A percentile compares a stretch with the other conserved stretches of the same genome.
These are phyloP conservation scores for Pteromalus puparum DNA, from an alignment of 1,140 invertebrate species.

Conservation along the genomic window DNA sequence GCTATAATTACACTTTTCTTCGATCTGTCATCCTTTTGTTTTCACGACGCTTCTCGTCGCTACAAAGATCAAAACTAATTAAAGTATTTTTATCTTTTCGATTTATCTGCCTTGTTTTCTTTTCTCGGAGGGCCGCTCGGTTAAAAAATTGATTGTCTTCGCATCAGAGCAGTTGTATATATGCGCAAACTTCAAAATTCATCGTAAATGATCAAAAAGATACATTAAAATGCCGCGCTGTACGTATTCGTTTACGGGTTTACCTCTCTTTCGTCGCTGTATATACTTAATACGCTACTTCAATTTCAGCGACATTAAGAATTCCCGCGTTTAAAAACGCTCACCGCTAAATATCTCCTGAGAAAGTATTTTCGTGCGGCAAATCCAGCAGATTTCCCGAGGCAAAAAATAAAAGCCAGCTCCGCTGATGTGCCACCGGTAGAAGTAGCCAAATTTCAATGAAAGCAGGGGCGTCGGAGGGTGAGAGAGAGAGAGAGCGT, in stretches of 20 bases:
- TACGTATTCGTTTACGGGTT: too few species aligned
- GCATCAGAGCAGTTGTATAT: not conserved
- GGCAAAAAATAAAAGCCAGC: slow-evolving; percentile 35
- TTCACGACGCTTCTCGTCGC: not conserved
- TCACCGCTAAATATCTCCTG: not conserved
- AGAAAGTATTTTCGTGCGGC: not conserved
- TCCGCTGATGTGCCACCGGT: not conserved
- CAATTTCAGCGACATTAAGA: not conserved
- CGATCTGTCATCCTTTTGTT: not conserved
- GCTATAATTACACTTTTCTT: slow-evolving; percentile 6
- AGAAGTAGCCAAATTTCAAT: slow-evolving; percentile 50
- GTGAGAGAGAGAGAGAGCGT: not conserved
- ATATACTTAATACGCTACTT: too few species aligned
- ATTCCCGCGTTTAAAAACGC: not conserved
- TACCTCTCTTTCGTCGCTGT: too few species aligned
- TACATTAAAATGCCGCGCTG: not conserved
- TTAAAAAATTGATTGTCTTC: slow-evolving; percentile 2
- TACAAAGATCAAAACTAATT: slow-evolving; percentile 19
- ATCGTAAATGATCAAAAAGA: not conserved
- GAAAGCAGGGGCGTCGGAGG: not conserved
- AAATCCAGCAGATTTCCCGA: slow-evolving; percentile 27
- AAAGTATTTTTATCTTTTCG: slow-evolving; percentile 5
- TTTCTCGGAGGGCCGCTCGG: not conserved
- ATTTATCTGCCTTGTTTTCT: slow-evolving; percentile 18
- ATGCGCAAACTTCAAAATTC: too few species aligned